Percentiles rank a stretch among this genome's conserved stretches.
Evolutionary conservation across 2,888 invertebrate genomes (phyloP).

Genomic region (Trypoxylon attenuatum): DNA sequence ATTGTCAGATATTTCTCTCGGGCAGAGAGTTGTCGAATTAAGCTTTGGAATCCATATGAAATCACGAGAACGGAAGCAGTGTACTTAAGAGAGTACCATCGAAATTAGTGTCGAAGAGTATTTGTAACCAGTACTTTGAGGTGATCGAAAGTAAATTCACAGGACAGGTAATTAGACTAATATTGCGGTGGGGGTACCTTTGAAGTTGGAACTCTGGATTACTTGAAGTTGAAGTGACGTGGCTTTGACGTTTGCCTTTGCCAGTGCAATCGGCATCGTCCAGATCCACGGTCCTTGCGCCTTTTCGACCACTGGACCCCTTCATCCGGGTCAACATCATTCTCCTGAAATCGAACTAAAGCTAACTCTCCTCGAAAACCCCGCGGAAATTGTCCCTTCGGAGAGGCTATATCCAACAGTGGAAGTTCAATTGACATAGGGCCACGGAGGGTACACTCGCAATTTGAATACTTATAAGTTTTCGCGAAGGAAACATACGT

Average conservation of each 20-base stretch:
- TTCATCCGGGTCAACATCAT: not conserved
- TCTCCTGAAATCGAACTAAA: constrained; percentile 6
- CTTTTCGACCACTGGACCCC: not conserved
- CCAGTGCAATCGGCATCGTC: not conserved
- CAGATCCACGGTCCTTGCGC: not conserved
- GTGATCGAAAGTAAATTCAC: not conserved
- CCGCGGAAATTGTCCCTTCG: too few relatives aligned
- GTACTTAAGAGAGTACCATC: not conserved
- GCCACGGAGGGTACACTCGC: too few relatives aligned
- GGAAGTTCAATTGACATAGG: too few relatives aligned
- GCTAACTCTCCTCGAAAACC: not conserved
- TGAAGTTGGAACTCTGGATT: not conserved
- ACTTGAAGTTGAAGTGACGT: not conserved
- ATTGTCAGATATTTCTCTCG: too few relatives aligned
- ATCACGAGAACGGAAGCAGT: too few relatives aligned
- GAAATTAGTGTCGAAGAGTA: not conserved
- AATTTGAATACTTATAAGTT: too few relatives aligned
- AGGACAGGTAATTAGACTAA: not conserved
- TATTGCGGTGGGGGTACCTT: not conserved
- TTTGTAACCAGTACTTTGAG: not conserved
- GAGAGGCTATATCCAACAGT: too few relatives aligned
- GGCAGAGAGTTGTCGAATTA: too few relatives aligned
- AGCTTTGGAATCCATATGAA: too few relatives aligned
- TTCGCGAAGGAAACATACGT: too few relatives aligned
- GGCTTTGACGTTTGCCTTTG: too few relatives aligned